A percentile compares a stretch with the other conserved stretches of the same genome.
Conservation (phyloP, 2,888 invertebrate species). For the Andricus quercusramuli region DNA sequence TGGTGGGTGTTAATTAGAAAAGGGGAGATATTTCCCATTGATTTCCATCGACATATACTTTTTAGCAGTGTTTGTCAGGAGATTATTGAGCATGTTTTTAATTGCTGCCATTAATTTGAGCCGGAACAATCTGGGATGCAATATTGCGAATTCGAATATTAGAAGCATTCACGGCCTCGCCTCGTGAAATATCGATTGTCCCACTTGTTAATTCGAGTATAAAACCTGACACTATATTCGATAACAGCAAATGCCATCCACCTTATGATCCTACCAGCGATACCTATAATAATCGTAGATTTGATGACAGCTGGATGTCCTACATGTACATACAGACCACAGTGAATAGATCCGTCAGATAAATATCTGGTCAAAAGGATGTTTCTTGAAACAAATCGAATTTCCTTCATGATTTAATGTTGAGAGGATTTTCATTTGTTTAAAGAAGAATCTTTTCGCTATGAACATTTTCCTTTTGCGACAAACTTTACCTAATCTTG, state of each 20-base stretch:
- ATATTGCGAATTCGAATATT: neutral
- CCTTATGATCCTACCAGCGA: neutral
- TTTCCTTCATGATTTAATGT: no score
- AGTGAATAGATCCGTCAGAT: no score
- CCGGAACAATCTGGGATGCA: neutral
- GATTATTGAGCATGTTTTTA: neutral
- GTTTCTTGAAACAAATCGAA: no score
- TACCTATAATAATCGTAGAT: neutral
- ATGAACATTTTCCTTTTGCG: no score
- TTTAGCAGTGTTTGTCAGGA: neutral
- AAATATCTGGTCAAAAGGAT: no score
- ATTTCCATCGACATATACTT: neutral
- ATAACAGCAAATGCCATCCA: neutral
- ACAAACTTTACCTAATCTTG: no score
- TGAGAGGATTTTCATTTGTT: no score
- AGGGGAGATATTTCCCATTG: neutral
- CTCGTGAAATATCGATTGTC: conserved; percentile 25
- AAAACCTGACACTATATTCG: conserved; percentile 24
- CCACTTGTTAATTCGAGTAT: conserved; percentile 23
- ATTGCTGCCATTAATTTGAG: neutral
- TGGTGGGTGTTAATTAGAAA: neutral
- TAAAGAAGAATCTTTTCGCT: no score
- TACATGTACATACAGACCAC: no score
- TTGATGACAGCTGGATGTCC: neutral
- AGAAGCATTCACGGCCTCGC: conserved; percentile 7